These are phyloP conservation scores for Aphyosemion australe DNA, from an alignment of 2,113 vertebrate genomes.

Conservation along the genomic window DNA sequence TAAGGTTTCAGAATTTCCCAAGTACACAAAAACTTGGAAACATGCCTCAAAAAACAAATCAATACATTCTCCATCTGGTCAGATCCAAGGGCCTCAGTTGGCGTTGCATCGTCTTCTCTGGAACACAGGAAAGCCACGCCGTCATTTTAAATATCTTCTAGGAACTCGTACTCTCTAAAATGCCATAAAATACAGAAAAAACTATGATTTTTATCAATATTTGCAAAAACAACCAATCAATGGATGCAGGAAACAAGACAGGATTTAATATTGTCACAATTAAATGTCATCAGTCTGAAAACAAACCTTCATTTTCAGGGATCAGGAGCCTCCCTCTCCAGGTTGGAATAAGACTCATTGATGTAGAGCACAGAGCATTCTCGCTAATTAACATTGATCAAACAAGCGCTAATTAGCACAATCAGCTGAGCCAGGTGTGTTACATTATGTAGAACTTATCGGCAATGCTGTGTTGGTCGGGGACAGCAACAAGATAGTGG, in stretches of 20 bases:
- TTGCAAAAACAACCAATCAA: too few species aligned
- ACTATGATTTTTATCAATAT: too few species aligned
- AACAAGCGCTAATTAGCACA: constrained; percentile 12
- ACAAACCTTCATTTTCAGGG: not conserved
- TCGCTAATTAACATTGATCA: constrained; percentile 16
- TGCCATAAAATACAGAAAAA: not conserved
- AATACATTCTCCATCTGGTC: too few species aligned
- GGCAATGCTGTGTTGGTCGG: not conserved
- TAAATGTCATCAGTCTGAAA: not conserved
- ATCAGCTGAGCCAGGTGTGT: not conserved
- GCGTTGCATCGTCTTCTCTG: too few species aligned
- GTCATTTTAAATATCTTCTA: too few species aligned
- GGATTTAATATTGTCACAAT: too few species aligned
- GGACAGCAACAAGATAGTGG: not conserved
- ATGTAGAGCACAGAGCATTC: not conserved
- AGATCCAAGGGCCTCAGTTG: too few species aligned
- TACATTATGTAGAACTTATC: constrained; percentile 12
- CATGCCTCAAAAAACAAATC: too few species aligned
- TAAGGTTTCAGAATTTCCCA: too few species aligned
- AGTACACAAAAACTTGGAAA: too few species aligned
- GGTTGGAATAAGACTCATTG: not conserved
- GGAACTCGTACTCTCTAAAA: not conserved
- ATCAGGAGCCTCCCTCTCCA: not conserved
- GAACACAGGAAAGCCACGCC: too few species aligned
- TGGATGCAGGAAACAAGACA: too few species aligned